Conservation (phyloP, 2,888 invertebrate genomes). For the Rosalia funebris region DNA sequence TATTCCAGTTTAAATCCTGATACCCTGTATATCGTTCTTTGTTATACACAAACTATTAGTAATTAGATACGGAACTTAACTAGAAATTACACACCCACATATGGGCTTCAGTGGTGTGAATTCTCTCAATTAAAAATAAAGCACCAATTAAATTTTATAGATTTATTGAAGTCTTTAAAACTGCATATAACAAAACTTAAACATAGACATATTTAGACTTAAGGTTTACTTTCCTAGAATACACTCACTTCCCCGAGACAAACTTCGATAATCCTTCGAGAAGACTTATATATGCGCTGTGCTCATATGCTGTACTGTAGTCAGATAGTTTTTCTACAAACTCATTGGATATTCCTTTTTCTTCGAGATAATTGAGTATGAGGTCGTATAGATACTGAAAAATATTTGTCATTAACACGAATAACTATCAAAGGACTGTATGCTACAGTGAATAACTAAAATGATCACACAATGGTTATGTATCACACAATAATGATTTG, state of each 20-base stretch:
- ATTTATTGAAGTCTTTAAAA: constrained; percentile 32
- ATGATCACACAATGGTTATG: background rate
- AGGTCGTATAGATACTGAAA: constrained; percentile 92
- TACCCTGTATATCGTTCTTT: too few species aligned
- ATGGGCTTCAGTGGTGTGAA: too few species aligned
- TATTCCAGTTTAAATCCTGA: too few species aligned
- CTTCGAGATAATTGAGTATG: constrained; percentile 93
- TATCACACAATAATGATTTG: background rate
- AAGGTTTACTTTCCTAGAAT: too few species aligned
- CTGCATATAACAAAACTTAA: constrained; percentile 30
- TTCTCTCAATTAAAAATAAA: background rate
- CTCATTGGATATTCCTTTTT: constrained; percentile 93
- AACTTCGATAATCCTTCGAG: constrained; percentile 89
- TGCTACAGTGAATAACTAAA: background rate
- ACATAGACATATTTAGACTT: constrained; percentile 20
- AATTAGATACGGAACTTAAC: too few species aligned
- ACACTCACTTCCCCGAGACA: constrained; percentile 69
- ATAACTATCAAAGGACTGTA: background rate
- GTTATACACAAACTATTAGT: too few species aligned
- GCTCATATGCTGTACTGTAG: constrained; percentile 93
- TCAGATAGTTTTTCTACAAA: constrained; percentile 90
- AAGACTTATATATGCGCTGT: constrained; percentile 88
- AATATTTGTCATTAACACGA: too few species aligned
- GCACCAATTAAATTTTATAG: background rate
- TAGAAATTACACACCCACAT: background rate